Percentiles rank a stretch among this genome's conserved stretches.
Conservation (phyloP, 2,113 vertebrate genomes). For the Ctenodactylus gundi region DNA sequence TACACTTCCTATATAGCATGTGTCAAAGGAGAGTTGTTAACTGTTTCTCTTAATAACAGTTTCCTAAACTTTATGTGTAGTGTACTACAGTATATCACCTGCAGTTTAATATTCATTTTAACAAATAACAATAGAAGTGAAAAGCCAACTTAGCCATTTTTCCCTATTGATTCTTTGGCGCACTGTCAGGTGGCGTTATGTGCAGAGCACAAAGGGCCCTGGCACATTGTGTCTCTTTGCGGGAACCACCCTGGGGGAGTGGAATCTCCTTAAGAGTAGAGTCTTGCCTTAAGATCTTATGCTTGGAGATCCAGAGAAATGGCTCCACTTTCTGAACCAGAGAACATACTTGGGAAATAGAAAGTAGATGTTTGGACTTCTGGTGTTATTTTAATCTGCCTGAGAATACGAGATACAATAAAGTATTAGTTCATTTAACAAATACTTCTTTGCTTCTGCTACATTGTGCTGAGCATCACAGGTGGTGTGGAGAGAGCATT, state of each 20-base stretch:
- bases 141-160: not conserved
- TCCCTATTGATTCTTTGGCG: not conserved
- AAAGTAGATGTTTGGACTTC: not conserved
- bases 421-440: not conserved
- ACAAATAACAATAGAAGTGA: not conserved
- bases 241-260: too few relatives aligned
- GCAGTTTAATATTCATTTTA: not conserved
- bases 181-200: not conserved
- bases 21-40: not conserved
- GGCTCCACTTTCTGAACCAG: not conserved
- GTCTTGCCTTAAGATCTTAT: not conserved
- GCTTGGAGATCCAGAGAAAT: not conserved
- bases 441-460: not conserved
- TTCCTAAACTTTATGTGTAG: not conserved
- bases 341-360: not conserved
- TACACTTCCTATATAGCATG: not conserved
- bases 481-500: not conserved
- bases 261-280: not conserved
- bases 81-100: not conserved
- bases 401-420: not conserved
- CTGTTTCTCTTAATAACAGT: not conserved
- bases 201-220: not conserved
- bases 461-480: not conserved
- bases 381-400: not conserved
- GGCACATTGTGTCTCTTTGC: not conserved